phyloP scores from a whole-genome alignment of 2,888 invertebrate genomes.

The Eristalis pertinax region DNA sequence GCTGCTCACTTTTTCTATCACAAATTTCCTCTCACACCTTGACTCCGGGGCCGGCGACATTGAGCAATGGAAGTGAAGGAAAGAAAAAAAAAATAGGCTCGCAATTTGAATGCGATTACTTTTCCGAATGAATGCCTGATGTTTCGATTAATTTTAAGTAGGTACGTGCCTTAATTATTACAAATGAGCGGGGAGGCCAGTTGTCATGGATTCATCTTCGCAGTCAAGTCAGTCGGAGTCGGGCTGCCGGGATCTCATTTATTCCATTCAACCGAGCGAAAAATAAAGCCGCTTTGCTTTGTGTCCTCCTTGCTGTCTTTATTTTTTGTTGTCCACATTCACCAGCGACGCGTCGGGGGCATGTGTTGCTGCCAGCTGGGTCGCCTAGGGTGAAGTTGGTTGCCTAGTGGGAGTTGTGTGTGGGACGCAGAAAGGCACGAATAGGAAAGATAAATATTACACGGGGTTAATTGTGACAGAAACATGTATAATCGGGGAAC shows the following conservation, averaged over 20 bases:
- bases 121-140: constrained; percentile 13
- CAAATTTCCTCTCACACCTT: background rate
- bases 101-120: constrained; percentile 16
- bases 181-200: background rate
- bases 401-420: background rate
- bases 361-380: background rate
- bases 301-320: background rate
- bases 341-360: background rate
- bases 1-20: background rate
- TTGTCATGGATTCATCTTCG: background rate
- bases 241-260: background rate
- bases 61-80: no score
- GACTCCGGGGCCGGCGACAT: background rate
- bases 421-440: background rate
- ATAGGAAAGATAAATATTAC: constrained; percentile 1
- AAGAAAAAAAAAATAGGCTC: background rate
- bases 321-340: background rate
- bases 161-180: constrained; percentile 18
- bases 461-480: constrained; percentile 21
- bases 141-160: constrained; percentile 19
- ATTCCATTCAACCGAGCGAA: background rate
- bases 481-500: constrained; percentile 17
- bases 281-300: background rate
- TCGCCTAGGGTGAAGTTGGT: background rate
- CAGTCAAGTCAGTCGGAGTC: background rate